These are phyloP conservation scores for Molossus alvarezi DNA, from an alignment of 2,797 vertebrate genomes.

Conservation along the genomic window DNA sequence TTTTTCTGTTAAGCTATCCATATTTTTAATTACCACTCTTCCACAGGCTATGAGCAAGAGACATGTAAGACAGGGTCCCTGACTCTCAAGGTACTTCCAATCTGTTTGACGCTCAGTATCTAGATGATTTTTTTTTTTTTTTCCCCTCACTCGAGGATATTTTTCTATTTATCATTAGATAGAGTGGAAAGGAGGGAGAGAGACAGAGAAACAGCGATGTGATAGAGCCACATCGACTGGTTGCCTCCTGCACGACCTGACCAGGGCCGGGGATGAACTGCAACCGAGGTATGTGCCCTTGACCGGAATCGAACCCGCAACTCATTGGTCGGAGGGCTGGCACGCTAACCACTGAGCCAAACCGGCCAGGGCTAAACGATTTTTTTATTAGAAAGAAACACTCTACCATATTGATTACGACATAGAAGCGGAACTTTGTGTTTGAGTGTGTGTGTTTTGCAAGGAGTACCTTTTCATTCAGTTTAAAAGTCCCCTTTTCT, in stretches of 20 bases:
- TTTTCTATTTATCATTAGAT: too few relatives aligned
- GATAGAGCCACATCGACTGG: too few relatives aligned
- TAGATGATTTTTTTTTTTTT: constrained; percentile 43
- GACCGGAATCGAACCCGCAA: too few relatives aligned
- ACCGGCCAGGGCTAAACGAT: too few relatives aligned
- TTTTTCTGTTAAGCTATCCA: background rate
- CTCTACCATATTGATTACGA: background rate
- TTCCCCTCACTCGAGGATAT: background rate
- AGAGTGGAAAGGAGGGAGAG: too few relatives aligned
- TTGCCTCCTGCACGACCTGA: too few relatives aligned
- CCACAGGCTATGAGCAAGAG: background rate
- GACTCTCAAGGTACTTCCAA: background rate
- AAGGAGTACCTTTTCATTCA: constrained; percentile 24
- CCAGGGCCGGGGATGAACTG: too few relatives aligned
- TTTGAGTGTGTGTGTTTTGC: background rate
- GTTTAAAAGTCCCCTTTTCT: background rate
- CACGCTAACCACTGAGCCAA: too few relatives aligned
- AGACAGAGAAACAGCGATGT: too few relatives aligned
- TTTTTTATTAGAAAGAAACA: background rate
- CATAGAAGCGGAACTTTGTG: background rate
- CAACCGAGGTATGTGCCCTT: too few relatives aligned
- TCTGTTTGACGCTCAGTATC: background rate
- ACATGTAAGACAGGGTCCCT: background rate
- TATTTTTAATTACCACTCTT: background rate
- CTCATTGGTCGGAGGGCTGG: too few relatives aligned